Evolutionary conservation across 1,140 invertebrate genomes (phyloP).

Genomic region (Lysiphlebus fabarum): DNA sequence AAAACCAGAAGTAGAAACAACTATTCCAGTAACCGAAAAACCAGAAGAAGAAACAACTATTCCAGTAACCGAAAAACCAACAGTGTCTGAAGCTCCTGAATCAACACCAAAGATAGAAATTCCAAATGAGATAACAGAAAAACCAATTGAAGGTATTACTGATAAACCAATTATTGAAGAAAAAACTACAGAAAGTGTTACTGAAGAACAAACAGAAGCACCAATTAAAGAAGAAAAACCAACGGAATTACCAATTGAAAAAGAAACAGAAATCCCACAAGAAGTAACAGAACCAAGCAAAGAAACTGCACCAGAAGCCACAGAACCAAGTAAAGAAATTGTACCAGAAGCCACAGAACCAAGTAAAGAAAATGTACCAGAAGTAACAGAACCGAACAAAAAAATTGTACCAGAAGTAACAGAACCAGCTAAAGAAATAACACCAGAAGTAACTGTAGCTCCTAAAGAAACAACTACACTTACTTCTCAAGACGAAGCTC

Average conservation of each 20-base stretch:
- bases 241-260: conserved; percentile 16
- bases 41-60: background rate
- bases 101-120: conserved; percentile 15
- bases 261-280: conserved; percentile 2
- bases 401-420: background rate
- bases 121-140: conserved; percentile 15
- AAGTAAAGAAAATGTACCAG: background rate
- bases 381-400: background rate
- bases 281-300: background rate
- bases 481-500: conserved; percentile 31
- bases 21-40: background rate
- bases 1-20: conserved; percentile 6
- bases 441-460: background rate
- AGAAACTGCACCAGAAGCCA: background rate
- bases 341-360: conserved; percentile 3
- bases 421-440: conserved; percentile 16
- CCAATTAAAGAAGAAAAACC: conserved; percentile 24
- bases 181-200: conserved; percentile 18
- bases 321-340: background rate
- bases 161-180: conserved; percentile 17
- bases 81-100: background rate
- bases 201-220: conserved; percentile 24
- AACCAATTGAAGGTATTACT: conserved; percentile 18
- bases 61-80: background rate
- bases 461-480: conserved; percentile 23